These are phyloP conservation scores for Phodopus roborovskii DNA, from an alignment of 2,113 vertebrate species.

Conservation along the genomic window DNA sequence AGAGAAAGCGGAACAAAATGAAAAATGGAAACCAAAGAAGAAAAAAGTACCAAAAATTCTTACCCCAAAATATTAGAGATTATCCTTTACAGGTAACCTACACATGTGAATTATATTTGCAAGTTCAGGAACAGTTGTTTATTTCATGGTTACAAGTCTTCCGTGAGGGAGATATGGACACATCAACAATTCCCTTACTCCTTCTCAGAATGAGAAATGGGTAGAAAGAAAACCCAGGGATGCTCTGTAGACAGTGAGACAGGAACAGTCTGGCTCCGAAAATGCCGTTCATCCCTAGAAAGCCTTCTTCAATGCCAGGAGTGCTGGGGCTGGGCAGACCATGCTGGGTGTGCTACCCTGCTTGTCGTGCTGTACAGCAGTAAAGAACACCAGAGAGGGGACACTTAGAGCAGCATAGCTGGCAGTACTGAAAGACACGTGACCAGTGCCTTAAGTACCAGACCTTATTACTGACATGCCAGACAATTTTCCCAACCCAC, in stretches of 20 bases:
- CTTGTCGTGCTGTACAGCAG: neutral
- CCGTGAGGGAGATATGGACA: neutral
- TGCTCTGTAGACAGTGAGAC: neutral
- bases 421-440: neutral
- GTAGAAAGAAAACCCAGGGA: neutral
- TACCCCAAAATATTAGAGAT: neutral
- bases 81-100: neutral
- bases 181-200: neutral
- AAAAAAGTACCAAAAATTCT: neutral
- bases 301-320: neutral
- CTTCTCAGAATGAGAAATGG: neutral
- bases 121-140: constrained; percentile 39
- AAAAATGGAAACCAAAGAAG: neutral
- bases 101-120: neutral
- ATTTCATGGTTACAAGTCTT: neutral
- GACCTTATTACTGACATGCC: neutral
- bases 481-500: neutral
- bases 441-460: neutral
- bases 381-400: neutral
- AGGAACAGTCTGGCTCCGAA: neutral
- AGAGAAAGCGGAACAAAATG: neutral
- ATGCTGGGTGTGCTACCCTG: neutral
- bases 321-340: neutral
- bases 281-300: neutral
- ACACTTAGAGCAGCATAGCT: neutral